phyloP scores from a whole-genome alignment of 2,797 vertebrate genomes.

The Vespertilio murinus region DNA sequence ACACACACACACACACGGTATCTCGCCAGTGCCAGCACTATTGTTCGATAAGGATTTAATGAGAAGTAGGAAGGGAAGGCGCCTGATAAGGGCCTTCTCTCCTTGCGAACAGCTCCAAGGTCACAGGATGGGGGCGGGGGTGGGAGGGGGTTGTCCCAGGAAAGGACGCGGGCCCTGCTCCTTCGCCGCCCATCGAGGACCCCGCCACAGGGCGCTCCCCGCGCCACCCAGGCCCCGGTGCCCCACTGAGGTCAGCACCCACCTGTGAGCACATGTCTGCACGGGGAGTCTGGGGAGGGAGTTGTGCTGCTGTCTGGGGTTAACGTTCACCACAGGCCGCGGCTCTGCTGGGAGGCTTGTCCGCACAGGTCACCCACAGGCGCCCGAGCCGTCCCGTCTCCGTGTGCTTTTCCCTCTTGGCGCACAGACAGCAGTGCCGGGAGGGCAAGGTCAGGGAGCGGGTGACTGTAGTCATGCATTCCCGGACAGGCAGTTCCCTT shows the following conservation, averaged over 20 bases:
- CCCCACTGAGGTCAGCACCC: not conserved
- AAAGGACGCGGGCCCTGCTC: not conserved
- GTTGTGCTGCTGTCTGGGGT: not conserved
- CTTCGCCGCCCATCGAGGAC: not conserved
- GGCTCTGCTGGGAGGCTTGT: not conserved
- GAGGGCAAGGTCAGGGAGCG: not conserved
- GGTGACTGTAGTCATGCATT: not conserved
- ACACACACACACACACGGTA: not conserved
- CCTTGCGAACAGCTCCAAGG: constrained; percentile 34
- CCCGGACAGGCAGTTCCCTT: not conserved
- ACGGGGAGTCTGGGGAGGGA: fast-evolving
- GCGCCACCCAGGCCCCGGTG: not conserved
- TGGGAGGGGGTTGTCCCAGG: not conserved
- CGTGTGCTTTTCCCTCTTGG: not conserved
- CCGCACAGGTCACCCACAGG: fast-evolving
- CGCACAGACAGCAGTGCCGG: not conserved
- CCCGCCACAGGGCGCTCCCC: not conserved
- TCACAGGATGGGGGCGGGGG: not conserved
- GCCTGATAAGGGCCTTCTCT: constrained; percentile 22
- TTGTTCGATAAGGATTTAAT: constrained; percentile 62
- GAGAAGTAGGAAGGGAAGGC: not conserved
- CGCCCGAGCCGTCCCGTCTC: not conserved
- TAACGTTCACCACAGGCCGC: fast-evolving
- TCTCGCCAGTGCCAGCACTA: not conserved
- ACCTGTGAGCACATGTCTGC: fast-evolving